Base-by-base conservation (phyloP, 1,140 invertebrate species). In the Hyles euphorbiae region DNA sequence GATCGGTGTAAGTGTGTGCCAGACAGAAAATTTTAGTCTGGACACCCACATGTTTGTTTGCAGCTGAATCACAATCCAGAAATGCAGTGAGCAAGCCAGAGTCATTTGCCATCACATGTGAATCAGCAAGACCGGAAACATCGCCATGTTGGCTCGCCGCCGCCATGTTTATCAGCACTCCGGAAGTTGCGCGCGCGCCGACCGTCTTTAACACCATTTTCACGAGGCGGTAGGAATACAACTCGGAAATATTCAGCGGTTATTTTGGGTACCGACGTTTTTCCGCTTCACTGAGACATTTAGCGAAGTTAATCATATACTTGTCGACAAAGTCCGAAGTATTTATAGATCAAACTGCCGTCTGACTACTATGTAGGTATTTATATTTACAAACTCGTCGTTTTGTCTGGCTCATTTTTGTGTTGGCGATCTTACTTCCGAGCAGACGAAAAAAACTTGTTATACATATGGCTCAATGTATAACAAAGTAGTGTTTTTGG, bases 181-280 rank as follows among this genome's bases (percentile, higher is more conserved):
- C 83, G 85, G 85, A 88, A 87, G 85, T 88, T 84, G 85, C 81
- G 85, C 81, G 79, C 83, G 74, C 82, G 85, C 82, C 81, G 76
- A 74, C 69, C 78, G 81, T 81, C 85, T 86, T 83, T 79, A 86
- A 77, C 70, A 79, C 74, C 72, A 78, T 82, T 87, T 87, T 80
- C 83, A 84, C 74, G 65, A 74, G 67, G 72, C 68, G 67, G 64
- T 64, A 74, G 65, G 70, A 73, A 74, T 76, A 71, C 72, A 68
- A 78, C 74, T 83, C 82, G 85, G 82, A 88, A 86, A 86, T 83
- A 85, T 83, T 81, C 76, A 74, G 70, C 65, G 67, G 73, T 70
- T 88, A 88, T 88, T 88, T 88, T 69, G 58, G 77, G 68, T 67
- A 62, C 65, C 74, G 73, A 86, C 78, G 83, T 84, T 87, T 86